Conservation (phyloP, 2,888 invertebrate species). For the Herminia tarsipennalis region DNA sequence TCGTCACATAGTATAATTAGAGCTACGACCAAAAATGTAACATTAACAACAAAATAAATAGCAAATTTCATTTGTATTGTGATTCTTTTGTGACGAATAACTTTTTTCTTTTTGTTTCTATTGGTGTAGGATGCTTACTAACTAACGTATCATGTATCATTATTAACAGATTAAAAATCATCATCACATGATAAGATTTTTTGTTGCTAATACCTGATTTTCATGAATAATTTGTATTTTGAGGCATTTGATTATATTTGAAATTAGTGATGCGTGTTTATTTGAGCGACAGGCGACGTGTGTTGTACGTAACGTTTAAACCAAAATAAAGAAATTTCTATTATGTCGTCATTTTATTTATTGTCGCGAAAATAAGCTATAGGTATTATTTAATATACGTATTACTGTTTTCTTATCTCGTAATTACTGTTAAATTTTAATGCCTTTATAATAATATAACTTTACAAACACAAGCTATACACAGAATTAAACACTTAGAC, state of each 20-base stretch:
- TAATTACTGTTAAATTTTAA: too few species aligned
- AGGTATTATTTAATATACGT: neutral
- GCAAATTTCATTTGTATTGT: slow-evolving; percentile 33
- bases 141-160: slow-evolving; percentile 59
- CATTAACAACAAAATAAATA: slow-evolving; percentile 39
- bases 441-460: too few species aligned
- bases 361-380: slow-evolving; percentile 5
- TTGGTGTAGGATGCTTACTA: slow-evolving; percentile 53
- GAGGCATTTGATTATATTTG: neutral
- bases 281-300: slow-evolving; percentile 13
- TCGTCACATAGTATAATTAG: slow-evolving; percentile 51
- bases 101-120: slow-evolving; percentile 40
- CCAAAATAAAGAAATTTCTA: slow-evolving; percentile 25
- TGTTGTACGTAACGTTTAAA: slow-evolving; percentile 3
- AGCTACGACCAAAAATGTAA: slow-evolving; percentile 54
- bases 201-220: slow-evolving; percentile 51
- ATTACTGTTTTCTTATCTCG: too few species aligned
- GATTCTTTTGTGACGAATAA: slow-evolving; percentile 52
- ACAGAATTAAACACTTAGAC: too few species aligned
- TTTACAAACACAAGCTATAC: too few species aligned
- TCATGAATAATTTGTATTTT: slow-evolving; percentile 10
- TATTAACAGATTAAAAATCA: slow-evolving; percentile 63
- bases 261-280: slow-evolving; percentile 2
- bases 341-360: slow-evolving; percentile 31
- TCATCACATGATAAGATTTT: slow-evolving; percentile 54